Percentiles rank a stretch among this genome's conserved stretches.
These are phyloP conservation scores for Euplagia quadripunctaria DNA, from an alignment of 2,888 invertebrate species.

Conservation along the genomic window DNA sequence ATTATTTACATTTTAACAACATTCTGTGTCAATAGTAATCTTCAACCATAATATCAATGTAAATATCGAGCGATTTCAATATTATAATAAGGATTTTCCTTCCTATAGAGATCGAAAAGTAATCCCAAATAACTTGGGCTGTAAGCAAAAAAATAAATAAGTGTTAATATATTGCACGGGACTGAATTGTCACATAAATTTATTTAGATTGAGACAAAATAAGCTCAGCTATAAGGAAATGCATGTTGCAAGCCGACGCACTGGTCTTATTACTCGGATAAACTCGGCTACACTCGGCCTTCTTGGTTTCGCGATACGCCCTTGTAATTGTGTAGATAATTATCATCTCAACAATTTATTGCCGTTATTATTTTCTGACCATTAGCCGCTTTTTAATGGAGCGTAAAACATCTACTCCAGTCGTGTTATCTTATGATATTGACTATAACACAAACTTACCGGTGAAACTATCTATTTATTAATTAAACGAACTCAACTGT, in stretches of 20 bases:
- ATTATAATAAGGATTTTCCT: not conserved
- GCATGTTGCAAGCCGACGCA: not conserved
- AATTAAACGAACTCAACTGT: conserved; percentile 24
- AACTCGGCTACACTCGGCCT: conserved; percentile 7
- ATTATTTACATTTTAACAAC: too few relatives aligned
- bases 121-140: not conserved
- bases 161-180: not conserved
- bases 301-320: conserved; percentile 43
- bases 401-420: conserved; percentile 47
- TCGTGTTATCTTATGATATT: conserved; percentile 45
- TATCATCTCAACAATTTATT: conserved; percentile 56
- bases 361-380: conserved; percentile 51
- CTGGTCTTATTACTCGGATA: conserved; percentile 7
- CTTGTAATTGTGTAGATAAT: conserved; percentile 56
- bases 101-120: not conserved
- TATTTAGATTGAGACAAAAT: not conserved
- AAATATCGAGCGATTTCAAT: not conserved
- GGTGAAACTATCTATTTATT: conserved; percentile 28
- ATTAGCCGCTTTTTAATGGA: conserved; percentile 52
- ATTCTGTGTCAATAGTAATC: too few relatives aligned
- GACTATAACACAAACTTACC: conserved; percentile 27
- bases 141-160: not conserved
- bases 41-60: not conserved
- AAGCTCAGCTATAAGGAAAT: not conserved
- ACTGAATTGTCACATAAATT: not conserved